These are phyloP conservation scores for Cygnus olor DNA, from an alignment of 2,797 vertebrate species.

Conservation along the genomic window DNA sequence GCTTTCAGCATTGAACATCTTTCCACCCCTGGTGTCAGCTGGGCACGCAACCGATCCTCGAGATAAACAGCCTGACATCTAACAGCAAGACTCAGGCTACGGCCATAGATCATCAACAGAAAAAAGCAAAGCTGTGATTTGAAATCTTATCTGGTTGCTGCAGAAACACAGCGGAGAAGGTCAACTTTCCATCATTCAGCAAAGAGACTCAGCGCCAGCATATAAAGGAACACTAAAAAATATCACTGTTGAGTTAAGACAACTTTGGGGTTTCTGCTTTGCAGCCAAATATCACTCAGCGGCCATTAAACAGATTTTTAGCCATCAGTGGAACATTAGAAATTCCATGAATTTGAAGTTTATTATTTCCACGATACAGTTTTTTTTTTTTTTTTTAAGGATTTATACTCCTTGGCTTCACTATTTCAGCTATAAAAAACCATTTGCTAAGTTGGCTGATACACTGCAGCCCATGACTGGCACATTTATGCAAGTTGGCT, in stretches of 20 bases:
- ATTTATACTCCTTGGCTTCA: constrained; percentile 73
- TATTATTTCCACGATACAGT: constrained; percentile 74
- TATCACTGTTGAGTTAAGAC: constrained; percentile 69
- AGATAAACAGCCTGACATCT: constrained; percentile 16
- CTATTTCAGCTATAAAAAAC: constrained; percentile 72
- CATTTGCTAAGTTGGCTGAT: constrained; percentile 72
- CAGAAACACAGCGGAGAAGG: constrained; percentile 50
- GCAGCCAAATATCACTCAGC: constrained; percentile 73
- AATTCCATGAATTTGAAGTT: constrained; percentile 75
- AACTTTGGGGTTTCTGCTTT: constrained; percentile 70
- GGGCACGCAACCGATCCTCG: constrained; percentile 19
- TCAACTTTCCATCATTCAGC: constrained; percentile 71
- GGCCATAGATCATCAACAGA: constrained; percentile 35
- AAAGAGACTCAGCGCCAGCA: constrained; percentile 37
- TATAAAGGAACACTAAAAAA: constrained; percentile 66
- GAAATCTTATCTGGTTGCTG: constrained; percentile 72
- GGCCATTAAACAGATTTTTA: constrained; percentile 73
- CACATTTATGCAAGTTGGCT: constrained; percentile 73
- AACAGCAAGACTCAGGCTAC: background rate
- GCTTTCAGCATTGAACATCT: background rate
- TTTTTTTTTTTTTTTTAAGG: constrained; percentile 49
- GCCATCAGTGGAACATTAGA: constrained; percentile 75
- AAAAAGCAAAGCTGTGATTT: constrained; percentile 47
- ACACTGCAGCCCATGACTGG: constrained; percentile 67
- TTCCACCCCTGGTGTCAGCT: constrained; percentile 22